phyloP scores from a whole-genome alignment of 2,888 invertebrate genomes.

The Aphelenchoides bicaudatus region DNA sequence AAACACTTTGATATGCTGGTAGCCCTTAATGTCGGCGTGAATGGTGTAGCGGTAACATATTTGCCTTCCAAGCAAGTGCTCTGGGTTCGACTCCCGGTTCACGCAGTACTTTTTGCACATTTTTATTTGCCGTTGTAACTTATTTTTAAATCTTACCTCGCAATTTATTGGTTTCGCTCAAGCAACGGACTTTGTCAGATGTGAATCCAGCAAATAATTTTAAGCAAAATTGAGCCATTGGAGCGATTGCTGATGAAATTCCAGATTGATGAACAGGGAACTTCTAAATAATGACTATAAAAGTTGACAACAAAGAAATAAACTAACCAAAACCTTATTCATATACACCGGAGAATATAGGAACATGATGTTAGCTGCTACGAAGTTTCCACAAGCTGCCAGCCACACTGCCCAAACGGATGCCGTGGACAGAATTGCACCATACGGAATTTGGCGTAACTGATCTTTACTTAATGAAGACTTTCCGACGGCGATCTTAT shows the following conservation, averaged over 20 bases:
- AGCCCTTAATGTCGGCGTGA: no score
- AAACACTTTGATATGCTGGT: no score
- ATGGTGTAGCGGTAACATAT: no score
- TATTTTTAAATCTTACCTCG: no score
- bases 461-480: constrained; percentile 47
- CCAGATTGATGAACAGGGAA: constrained; percentile 54
- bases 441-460: constrained; percentile 29
- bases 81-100: no score
- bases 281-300: constrained; percentile 44
- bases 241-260: constrained; percentile 57
- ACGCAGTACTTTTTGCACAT: no score
- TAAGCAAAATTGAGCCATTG: constrained; percentile 51
- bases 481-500: constrained; percentile 57
- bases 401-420: constrained; percentile 60
- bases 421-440: constrained; percentile 39
- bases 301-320: constrained; percentile 23
- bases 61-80: no score
- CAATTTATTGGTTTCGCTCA: constrained; percentile 16
- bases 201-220: constrained; percentile 50
- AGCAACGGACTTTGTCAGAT: constrained; percentile 37
- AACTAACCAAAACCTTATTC: constrained; percentile 31
- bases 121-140: no score
- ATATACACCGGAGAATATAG: constrained; percentile 43
- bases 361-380: constrained; percentile 58
- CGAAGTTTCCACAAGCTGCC: constrained; percentile 57